Conservation (phyloP, 2,113 vertebrate genomes). For the Zapornia atra region DNA sequence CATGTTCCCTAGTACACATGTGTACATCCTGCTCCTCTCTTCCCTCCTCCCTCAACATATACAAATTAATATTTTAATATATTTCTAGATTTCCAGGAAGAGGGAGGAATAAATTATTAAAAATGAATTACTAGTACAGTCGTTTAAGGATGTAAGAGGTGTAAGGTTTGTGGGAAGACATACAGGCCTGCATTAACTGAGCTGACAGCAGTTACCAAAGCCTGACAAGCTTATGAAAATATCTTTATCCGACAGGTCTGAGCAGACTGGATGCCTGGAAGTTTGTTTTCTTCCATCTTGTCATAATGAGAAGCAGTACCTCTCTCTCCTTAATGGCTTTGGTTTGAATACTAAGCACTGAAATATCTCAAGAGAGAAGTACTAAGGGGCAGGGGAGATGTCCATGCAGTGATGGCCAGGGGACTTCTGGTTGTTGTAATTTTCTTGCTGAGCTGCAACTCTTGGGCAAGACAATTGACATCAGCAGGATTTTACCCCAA, state of each 20-base stretch:
- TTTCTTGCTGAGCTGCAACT: background rate
- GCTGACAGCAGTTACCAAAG: background rate
- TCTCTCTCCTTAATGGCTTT: background rate
- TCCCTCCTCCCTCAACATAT: background rate
- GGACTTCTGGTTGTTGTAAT: background rate
- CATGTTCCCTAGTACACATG: background rate
- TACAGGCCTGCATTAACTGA: background rate
- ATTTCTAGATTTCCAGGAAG: constrained; percentile 10
- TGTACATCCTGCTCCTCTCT: background rate
- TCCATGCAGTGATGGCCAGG: background rate
- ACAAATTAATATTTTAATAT: constrained; percentile 1
- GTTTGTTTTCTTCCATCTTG: background rate
- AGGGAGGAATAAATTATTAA: constrained; percentile 19
- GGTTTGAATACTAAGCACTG: background rate
- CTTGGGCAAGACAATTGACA: background rate
- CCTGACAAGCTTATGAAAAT: background rate
- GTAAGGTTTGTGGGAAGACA: background rate
- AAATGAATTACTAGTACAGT: background rate
- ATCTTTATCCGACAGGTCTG: background rate
- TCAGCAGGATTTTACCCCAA: background rate
- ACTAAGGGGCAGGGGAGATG: background rate
- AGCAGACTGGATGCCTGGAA: background rate
- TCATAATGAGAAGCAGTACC: background rate
- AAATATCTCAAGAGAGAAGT: background rate
- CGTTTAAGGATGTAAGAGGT: background rate